Evolutionary conservation across 1,140 invertebrate species (phyloP).

Genomic region (Psix sp.): DNA sequence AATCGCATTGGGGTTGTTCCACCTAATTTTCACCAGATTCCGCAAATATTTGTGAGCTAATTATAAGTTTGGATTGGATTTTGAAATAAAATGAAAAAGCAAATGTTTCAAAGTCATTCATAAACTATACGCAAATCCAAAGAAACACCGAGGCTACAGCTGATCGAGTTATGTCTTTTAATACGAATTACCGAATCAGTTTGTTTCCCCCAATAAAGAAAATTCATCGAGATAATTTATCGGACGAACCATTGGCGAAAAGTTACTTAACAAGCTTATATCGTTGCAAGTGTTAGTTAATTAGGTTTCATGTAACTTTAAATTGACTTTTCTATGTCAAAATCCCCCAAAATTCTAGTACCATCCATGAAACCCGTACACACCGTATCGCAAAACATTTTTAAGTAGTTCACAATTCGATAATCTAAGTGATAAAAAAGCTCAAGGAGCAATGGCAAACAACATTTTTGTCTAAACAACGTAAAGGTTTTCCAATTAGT

Average conservation of each 20-base stretch:
- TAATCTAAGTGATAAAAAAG: too few relatives aligned
- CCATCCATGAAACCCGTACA: too few relatives aligned
- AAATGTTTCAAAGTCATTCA: constrained; percentile 5
- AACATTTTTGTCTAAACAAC: too few relatives aligned
- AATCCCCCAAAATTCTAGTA: too few relatives aligned
- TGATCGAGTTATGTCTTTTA: constrained; percentile 6
- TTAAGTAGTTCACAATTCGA: too few relatives aligned
- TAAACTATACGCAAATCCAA: constrained; percentile 9
- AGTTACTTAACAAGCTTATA: constrained; percentile 9
- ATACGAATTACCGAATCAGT: constrained; percentile 3
- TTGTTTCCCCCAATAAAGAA: constrained; percentile 21
- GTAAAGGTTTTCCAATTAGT: not conserved
- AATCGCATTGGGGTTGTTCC: too few relatives aligned
- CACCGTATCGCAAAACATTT: too few relatives aligned
- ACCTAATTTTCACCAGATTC: constrained; percentile 16
- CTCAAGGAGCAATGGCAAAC: too few relatives aligned
- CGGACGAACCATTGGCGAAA: not conserved
- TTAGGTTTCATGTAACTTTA: constrained; percentile 18
- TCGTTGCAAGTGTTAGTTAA: constrained; percentile 3
- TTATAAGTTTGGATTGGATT: constrained; percentile 16
- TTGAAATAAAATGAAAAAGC: constrained; percentile 12
- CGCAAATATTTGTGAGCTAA: constrained; percentile 10
- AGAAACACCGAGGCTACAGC: constrained; percentile 3
- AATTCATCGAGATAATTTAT: constrained; percentile 7
- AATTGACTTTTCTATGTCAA: constrained; percentile 15